These are phyloP conservation scores for Orchesella flavescens DNA, from an alignment of 2,888 invertebrate genomes.

Conservation along the genomic window DNA sequence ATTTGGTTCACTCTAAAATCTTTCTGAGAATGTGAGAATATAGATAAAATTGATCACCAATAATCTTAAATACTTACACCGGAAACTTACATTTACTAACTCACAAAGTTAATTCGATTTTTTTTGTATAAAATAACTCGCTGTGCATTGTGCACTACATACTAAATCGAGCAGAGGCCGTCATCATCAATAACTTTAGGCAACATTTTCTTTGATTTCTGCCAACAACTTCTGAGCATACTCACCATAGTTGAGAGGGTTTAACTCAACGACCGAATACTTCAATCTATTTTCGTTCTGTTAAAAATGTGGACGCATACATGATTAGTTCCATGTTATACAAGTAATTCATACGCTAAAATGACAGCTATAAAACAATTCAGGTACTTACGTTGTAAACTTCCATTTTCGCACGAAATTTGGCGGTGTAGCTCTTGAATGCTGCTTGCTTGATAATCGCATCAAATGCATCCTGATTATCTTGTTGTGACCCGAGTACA, in stretches of 20 bases:
- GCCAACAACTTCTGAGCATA: slow-evolving; percentile 83
- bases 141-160: no score
- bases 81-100: slow-evolving; percentile 2
- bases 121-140: no score
- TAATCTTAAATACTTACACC: slow-evolving; percentile 20
- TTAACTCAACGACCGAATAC: slow-evolving; percentile 81
- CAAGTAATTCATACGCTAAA: no score
- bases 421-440: slow-evolving; percentile 88
- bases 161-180: no score
- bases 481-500: slow-evolving; percentile 82
- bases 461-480: slow-evolving; percentile 80
- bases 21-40: no score
- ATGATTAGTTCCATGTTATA: slow-evolving; percentile 21
- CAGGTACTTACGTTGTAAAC: slow-evolving; percentile 86
- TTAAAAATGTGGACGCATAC: slow-evolving; percentile 16
- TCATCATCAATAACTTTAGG: background rate
- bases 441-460: slow-evolving; percentile 83
- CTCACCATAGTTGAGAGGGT: slow-evolving; percentile 84
- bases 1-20: no score
- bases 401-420: slow-evolving; percentile 91
- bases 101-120: no score
- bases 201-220: slow-evolving; percentile 79
- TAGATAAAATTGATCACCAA: no score
- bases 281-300: slow-evolving; percentile 89
- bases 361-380: no score